These are phyloP conservation scores for Amphiprion ocellaris DNA, from an alignment of 2,113 vertebrate genomes.

Conservation along the genomic window DNA sequence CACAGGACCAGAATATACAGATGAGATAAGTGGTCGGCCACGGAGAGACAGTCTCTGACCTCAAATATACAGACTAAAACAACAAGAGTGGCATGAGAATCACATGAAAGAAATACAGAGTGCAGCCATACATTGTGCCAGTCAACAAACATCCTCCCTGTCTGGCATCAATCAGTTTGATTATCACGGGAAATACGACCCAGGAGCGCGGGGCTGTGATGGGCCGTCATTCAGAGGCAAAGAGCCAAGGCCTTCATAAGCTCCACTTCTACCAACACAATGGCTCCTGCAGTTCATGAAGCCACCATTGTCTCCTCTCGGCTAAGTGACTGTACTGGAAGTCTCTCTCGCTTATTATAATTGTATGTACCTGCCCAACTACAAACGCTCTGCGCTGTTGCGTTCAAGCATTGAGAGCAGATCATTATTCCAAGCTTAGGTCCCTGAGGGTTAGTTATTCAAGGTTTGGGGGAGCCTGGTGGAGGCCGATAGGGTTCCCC, in stretches of 20 bases:
- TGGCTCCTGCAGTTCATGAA: constrained; percentile 55
- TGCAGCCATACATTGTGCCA: constrained; percentile 30
- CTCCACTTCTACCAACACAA: constrained; percentile 40
- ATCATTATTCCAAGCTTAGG: constrained; percentile 67
- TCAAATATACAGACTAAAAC: constrained; percentile 58
- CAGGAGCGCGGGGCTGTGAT: constrained; percentile 5
- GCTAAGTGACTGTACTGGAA: constrained; percentile 41
- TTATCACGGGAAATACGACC: constrained; percentile 46
- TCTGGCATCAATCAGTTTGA: constrained; percentile 37
- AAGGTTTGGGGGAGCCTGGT: constrained; percentile 57
- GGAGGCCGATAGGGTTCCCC: constrained; percentile 62
- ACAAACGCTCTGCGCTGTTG: constrained; percentile 29
- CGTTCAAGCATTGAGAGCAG: constrained; percentile 47
- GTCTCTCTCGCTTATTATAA: constrained; percentile 28
- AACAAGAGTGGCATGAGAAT: constrained; percentile 51
- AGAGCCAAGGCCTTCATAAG: constrained; percentile 49
- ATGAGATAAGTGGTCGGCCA: constrained; percentile 64
- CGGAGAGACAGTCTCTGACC: constrained; percentile 28
- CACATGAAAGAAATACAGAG: constrained; percentile 38
- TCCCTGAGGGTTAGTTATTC: constrained; percentile 73
- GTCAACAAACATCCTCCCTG: constrained; percentile 59
- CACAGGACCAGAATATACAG: constrained; percentile 66
- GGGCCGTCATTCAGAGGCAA: constrained; percentile 34
- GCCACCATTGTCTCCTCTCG: constrained; percentile 60
- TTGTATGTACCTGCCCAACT: constrained; percentile 36